Conservation (phyloP, 1,140 invertebrate species). For the Pseudomyrmex dendroicus region DNA sequence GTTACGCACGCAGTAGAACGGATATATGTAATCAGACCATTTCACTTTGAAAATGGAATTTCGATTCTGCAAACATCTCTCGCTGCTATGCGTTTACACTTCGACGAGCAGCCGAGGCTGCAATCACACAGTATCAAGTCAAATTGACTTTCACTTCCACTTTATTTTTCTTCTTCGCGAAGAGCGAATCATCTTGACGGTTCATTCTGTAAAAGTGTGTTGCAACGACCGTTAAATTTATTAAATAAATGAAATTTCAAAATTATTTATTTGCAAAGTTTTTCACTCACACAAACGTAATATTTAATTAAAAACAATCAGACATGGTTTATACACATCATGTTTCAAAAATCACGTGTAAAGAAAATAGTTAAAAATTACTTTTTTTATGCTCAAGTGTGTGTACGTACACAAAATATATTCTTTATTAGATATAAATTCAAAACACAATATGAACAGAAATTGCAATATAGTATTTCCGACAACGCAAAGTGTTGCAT, state of each 20-base stretch:
- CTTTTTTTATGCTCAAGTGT: neutral
- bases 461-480: neutral
- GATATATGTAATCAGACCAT: constrained; percentile 50
- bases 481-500: neutral
- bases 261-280: neutral
- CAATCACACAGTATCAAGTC: constrained; percentile 49
- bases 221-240: neutral
- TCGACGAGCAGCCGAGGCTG: constrained; percentile 39
- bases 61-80: constrained; percentile 48
- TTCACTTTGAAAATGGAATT: constrained; percentile 54
- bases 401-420: neutral
- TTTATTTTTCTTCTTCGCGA: constrained; percentile 38
- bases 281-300: too few species aligned
- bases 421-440: neutral
- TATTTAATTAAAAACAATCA: too few species aligned
- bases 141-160: constrained; percentile 57
- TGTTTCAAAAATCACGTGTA: neutral
- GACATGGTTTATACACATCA: too few species aligned
- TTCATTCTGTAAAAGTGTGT: constrained; percentile 12
- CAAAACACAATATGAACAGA: neutral
- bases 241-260: neutral
- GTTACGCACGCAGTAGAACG: constrained; percentile 37
- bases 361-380: neutral
- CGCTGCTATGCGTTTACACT: constrained; percentile 27
- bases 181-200: constrained; percentile 8